A percentile compares a stretch with the other conserved stretches of the same genome.
These are phyloP conservation scores for Pocota personata DNA, from an alignment of 2,888 invertebrate species.

Conservation along the genomic window DNA sequence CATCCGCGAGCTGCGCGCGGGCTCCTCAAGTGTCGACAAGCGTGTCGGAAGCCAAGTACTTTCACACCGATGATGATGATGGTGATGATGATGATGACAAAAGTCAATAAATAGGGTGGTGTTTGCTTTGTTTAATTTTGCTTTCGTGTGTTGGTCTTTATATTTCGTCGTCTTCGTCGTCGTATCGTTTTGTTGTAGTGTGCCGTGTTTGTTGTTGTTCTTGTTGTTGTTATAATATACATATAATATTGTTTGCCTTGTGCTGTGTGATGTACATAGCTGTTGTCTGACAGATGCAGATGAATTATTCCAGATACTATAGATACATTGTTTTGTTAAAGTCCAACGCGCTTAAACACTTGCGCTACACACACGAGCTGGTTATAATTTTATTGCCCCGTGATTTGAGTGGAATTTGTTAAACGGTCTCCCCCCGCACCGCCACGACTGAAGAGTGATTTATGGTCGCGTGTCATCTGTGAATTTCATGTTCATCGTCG, in stretches of 20 bases:
- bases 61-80: conserved; percentile 72
- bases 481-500: conserved; percentile 80
- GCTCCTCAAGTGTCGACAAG: conserved; percentile 36
- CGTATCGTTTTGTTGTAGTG: conserved; percentile 32
- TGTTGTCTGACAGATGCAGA: conserved; percentile 65
- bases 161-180: conserved; percentile 57
- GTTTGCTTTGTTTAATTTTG: conserved; percentile 72
- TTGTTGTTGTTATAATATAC: conserved; percentile 35
- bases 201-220: conserved; percentile 56
- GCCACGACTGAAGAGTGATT: conserved; percentile 83
- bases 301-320: conserved; percentile 58
- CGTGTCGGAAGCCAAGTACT: conserved; percentile 70
- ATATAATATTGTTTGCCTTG: conserved; percentile 53
- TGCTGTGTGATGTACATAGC: conserved; percentile 46
- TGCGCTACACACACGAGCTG: conserved; percentile 16
- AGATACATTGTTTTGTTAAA: conserved; percentile 38
- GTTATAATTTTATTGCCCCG: conserved; percentile 34
- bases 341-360: conserved; percentile 38
- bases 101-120: conserved; percentile 73
- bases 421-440: conserved; percentile 68
- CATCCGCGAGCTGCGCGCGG: conserved; percentile 8
- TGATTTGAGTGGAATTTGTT: conserved; percentile 59
- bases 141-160: conserved; percentile 72
- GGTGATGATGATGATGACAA: too few relatives aligned
- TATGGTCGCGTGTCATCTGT: conserved; percentile 83